Conservation (phyloP, 2,888 invertebrate genomes). For the Theretra japonica region DNA sequence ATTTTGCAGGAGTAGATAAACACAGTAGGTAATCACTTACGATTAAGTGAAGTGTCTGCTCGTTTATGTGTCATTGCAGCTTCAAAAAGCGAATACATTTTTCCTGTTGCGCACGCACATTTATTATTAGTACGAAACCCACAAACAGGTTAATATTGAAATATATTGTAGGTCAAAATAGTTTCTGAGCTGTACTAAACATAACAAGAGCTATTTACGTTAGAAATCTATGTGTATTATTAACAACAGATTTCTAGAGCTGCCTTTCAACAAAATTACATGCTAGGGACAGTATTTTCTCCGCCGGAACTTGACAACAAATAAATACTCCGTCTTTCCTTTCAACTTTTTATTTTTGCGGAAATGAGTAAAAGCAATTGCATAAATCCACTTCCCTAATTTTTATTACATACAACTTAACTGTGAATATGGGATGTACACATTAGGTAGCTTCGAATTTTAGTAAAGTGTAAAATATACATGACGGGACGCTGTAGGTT, state of each 20-base stretch:
- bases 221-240: conserved; percentile 41
- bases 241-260: conserved; percentile 47
- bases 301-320: conserved; percentile 18
- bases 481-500: no score
- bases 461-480: no score
- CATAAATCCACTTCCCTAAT: neutral
- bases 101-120: no score
- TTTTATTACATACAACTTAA: neutral
- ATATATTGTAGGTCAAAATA: neutral
- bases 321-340: neutral
- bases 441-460: neutral
- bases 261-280: conserved; percentile 70
- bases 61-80: no score
- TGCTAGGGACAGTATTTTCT: conserved; percentile 36
- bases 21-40: no score
- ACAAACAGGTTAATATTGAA: neutral
- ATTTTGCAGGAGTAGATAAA: no score
- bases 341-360: neutral
- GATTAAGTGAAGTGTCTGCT: no score
- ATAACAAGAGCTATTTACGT: neutral
- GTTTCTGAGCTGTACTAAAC: neutral
- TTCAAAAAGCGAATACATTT: no score
- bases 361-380: neutral
- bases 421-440: neutral
- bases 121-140: no score